These are phyloP conservation scores for Distichodus sexfasciatus DNA, from an alignment of 2,797 vertebrate species.

Conservation along the genomic window DNA sequence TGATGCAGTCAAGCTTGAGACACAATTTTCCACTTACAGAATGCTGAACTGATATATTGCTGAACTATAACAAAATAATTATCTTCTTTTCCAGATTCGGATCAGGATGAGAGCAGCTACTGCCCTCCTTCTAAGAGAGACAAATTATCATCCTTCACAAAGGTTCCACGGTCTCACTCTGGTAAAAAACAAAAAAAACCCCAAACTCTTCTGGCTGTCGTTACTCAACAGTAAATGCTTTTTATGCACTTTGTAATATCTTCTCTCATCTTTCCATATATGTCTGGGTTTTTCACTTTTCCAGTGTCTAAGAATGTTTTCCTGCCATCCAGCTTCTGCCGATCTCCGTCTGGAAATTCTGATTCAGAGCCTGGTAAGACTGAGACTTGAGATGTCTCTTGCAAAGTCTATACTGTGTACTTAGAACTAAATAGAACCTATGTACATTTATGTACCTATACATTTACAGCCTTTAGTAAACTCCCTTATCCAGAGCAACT, in stretches of 20 bases:
- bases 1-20: too few species aligned
- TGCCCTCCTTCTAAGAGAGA: slow-evolving; percentile 80
- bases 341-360: slow-evolving; percentile 74
- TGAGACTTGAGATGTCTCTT: neutral
- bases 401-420: too few species aligned
- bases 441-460: too few species aligned
- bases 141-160: slow-evolving; percentile 77
- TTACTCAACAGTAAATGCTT: neutral
- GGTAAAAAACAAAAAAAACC: slow-evolving; percentile 65
- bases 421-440: too few species aligned
- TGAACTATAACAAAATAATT: too few species aligned
- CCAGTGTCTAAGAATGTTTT: slow-evolving; percentile 79
- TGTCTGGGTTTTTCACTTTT: slow-evolving; percentile 36
- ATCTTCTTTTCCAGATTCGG: slow-evolving; percentile 72
- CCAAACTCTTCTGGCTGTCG: too few species aligned
- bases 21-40: too few species aligned
- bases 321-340: slow-evolving; percentile 78
- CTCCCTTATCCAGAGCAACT: too few species aligned
- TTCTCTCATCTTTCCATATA: neutral
- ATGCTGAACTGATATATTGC: too few species aligned
- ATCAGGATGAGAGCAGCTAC: slow-evolving; percentile 78
- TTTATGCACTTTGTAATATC: slow-evolving; percentile 7
- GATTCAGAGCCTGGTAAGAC: slow-evolving; percentile 76
- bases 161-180: slow-evolving; percentile 78
- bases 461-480: too few species aligned